Evolutionary conservation across 2,797 vertebrate species (phyloP), one percentile per base, ranked within the genome.

Genomic region (Cossypha caffra): DNA sequence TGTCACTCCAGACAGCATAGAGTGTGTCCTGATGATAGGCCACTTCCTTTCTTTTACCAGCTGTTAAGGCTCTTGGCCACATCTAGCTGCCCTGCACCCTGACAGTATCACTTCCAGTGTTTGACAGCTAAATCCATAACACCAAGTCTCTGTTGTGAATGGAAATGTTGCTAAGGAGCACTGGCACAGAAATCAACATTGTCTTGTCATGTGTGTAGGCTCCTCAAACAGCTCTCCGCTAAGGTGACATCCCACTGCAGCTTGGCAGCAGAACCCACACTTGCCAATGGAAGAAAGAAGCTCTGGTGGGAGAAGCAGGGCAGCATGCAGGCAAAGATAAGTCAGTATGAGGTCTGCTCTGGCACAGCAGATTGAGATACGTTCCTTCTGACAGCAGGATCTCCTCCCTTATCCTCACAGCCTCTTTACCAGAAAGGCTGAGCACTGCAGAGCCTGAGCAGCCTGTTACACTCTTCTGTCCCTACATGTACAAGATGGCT

Each of bases 61-160:
- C 97, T 97, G 97, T 59, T 51, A 94, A 94, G 95, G 96, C 95
- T 96, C 97, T 97, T 76, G 59, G 97, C 96, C 97, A 98, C 98
- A 97, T 95, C 97, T 96, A 58, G 96, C 94, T 95, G 97, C 97
- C 97, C 97, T 83, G 50, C 80, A 96, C 97, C 96, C 97, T 97
- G 97, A 62, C 71, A 86, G 71, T 93, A 96, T 98, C 98, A 97
- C 81, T 96, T 96, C 87, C 93, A 95, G 96, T 97, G 98, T 98
- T 97, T 98, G 98, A 98, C 98, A 97, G 83, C 61, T 97, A 98
- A 97, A 98, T 98, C 97, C 96, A 23, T 35, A 89, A 67, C 86
- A 79, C 73, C 54, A 58, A n/a, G 38, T 68, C n/a, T 57, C 63
- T 71, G 35, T 45, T 96, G 94, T 95, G 96, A 98, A 96, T 95